Evolutionary conservation across 2,113 vertebrate species (phyloP).

Genomic region (Silurus asotus): DNA sequence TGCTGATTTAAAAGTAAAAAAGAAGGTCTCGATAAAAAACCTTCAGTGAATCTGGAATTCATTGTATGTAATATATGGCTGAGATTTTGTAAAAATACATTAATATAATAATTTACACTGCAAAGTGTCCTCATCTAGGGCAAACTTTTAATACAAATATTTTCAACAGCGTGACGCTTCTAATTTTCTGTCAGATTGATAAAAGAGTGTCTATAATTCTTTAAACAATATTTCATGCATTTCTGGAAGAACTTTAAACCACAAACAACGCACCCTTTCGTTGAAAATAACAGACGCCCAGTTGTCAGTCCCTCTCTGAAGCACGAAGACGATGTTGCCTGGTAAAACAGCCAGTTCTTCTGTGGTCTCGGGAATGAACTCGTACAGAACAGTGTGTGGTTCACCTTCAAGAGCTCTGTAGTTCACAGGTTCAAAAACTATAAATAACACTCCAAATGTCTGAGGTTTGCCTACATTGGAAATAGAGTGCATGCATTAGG

Average conservation of each 20-base stretch:
- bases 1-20: neutral
- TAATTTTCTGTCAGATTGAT: neutral
- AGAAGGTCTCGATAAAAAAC: neutral
- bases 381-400: conserved; percentile 85
- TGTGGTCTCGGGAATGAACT: conserved; percentile 84
- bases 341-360: conserved; percentile 89
- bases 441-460: neutral
- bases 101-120: neutral
- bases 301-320: conserved; percentile 87
- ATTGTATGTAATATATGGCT: neutral
- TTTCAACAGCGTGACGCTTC: neutral
- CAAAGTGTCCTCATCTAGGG: neutral
- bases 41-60: neutral
- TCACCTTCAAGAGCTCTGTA: conserved; percentile 85
- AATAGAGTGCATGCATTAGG: neutral
- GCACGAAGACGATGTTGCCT: conserved; percentile 92
- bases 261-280: conserved; percentile 76
- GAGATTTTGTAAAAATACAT: neutral
- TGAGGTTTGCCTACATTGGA: neutral
- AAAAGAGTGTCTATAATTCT: neutral
- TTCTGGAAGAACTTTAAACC: neutral
- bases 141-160: neutral
- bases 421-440: conserved; percentile 5
- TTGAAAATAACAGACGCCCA: conserved; percentile 96
- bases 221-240: neutral